Evolutionary conservation across 2,113 vertebrate species (phyloP).

Genomic region (Pristiophorus japonicus): DNA sequence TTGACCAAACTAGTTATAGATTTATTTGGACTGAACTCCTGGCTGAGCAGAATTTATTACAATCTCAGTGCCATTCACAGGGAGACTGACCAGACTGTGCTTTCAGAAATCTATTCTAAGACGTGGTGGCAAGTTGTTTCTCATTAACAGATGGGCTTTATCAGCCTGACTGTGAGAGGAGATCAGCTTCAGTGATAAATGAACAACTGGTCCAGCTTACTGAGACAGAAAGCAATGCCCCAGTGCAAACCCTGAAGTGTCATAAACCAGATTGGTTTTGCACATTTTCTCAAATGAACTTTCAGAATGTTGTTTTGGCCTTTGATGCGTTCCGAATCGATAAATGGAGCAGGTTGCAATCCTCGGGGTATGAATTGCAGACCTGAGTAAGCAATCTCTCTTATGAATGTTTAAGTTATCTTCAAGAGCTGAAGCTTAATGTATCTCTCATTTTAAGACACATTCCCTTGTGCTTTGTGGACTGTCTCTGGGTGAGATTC

Average conservation of each 20-base stretch:
- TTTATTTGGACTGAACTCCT: not conserved
- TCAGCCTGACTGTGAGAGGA: not conserved
- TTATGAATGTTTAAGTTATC: not conserved
- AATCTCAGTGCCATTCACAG: not conserved
- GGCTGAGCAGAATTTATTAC: not conserved
- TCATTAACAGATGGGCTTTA: not conserved
- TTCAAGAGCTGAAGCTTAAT: not conserved
- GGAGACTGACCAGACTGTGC: not conserved
- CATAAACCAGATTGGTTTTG: not conserved
- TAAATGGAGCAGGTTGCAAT: not conserved
- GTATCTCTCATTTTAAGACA: not conserved
- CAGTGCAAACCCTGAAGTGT: not conserved
- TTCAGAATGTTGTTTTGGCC: not conserved
- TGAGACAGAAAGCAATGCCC: not conserved
- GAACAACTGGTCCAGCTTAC: not conserved
- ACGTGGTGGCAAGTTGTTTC: not conserved
- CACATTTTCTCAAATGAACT: not conserved
- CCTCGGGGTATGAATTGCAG: not conserved
- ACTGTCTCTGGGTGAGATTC: not conserved
- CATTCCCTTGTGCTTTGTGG: not conserved
- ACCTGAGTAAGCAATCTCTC: not conserved
- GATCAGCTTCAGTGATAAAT: not conserved
- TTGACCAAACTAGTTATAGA: not conserved
- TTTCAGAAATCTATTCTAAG: slow-evolving; percentile 10
- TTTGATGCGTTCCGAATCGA: not conserved